These are phyloP conservation scores for Smutsia gigantea DNA, from an alignment of 2,797 vertebrate genomes.

Conservation along the genomic window DNA sequence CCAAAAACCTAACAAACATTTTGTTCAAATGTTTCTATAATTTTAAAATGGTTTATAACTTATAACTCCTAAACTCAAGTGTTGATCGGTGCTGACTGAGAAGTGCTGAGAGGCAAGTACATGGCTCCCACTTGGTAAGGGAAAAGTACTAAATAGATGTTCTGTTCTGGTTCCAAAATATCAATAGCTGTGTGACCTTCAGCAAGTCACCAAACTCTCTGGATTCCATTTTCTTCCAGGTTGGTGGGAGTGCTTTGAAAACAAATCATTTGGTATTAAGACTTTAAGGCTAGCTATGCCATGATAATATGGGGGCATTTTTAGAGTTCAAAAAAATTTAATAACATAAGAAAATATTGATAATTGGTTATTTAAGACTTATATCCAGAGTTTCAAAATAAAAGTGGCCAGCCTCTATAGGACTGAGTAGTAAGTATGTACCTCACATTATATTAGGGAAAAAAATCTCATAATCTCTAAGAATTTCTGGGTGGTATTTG, in stretches of 20 bases:
- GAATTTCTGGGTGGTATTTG: neutral
- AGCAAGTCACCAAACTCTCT: neutral
- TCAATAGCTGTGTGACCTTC: neutral
- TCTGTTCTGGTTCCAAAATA: neutral
- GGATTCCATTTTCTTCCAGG: neutral
- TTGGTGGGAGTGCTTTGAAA: neutral
- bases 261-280: neutral
- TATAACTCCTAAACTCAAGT: neutral
- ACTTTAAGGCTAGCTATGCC: neutral
- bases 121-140: neutral
- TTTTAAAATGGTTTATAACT: neutral
- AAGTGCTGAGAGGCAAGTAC: neutral
- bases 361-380: neutral
- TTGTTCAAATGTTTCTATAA: neutral
- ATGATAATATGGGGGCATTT: neutral
- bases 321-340: conserved; percentile 27
- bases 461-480: neutral
- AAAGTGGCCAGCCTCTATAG: neutral
- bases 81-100: neutral
- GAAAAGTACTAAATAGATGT: neutral
- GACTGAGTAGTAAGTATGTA: neutral
- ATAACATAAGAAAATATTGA: conserved; percentile 14
- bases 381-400: neutral
- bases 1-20: neutral
- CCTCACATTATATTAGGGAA: neutral